Conservation (phyloP, 2,797 vertebrate species). For the Muscicapa striata region DNA sequence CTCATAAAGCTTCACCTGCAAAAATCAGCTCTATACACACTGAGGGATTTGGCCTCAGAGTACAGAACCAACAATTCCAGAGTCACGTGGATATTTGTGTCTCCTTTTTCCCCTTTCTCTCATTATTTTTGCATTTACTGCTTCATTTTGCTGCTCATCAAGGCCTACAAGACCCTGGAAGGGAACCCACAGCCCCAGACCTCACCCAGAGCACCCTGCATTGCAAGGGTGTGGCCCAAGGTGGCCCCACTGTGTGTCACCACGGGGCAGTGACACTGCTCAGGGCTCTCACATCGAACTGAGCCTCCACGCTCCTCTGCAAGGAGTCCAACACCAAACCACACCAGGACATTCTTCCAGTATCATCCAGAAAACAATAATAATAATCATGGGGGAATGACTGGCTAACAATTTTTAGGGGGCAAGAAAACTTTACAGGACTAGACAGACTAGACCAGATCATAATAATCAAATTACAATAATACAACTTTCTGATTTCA, state of each 20-base stretch:
- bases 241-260: not conserved
- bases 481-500: not conserved
- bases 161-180: not conserved
- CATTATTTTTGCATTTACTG: not conserved
- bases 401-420: not conserved
- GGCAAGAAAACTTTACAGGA: not conserved
- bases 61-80: not conserved
- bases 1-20: not conserved
- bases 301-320: not conserved
- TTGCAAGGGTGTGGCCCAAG: not conserved
- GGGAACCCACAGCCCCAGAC: rapidly evolving
- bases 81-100: not conserved
- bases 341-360: not conserved
- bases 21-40: rapidly evolving
- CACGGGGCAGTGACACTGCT: not conserved
- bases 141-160: not conserved
- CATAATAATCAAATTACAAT: not conserved
- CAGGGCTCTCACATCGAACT: not conserved
- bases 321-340: not conserved
- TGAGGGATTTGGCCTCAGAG: not conserved
- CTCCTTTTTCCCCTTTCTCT: not conserved
- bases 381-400: not conserved
- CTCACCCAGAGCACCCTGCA: not conserved
- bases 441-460: not conserved
- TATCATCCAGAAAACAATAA: not conserved